Percentiles rank a stretch among this genome's conserved stretches.
Evolutionary conservation across 2,888 invertebrate genomes (phyloP).

Genomic region (Lasiommata megera): DNA sequence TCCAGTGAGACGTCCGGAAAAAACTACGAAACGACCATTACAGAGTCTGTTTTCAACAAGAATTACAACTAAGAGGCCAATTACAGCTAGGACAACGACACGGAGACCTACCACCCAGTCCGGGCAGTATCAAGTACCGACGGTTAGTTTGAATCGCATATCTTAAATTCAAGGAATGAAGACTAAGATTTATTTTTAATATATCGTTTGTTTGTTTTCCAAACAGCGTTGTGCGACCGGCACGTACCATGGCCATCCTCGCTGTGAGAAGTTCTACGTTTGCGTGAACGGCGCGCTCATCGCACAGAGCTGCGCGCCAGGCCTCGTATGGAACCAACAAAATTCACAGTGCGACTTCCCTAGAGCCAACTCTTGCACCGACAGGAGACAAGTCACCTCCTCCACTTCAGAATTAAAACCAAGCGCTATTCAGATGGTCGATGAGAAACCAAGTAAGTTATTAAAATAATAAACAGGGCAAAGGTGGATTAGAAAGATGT

Average conservation of each 20-base stretch:
- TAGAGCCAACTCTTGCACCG: constrained; percentile 82
- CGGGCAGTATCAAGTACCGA: constrained; percentile 52
- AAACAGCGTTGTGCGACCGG: constrained; percentile 84
- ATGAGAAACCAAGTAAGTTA: constrained; percentile 44
- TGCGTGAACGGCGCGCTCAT: constrained; percentile 88
- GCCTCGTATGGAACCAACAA: constrained; percentile 87
- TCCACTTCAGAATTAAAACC: constrained; percentile 48
- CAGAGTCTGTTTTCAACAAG: constrained; percentile 36
- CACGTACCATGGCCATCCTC: constrained; percentile 87
- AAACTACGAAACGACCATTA: constrained; percentile 51
- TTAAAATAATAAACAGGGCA: neutral
- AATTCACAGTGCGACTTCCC: constrained; percentile 89
- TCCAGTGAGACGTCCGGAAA: constrained; percentile 24
- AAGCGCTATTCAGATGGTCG: constrained; percentile 43
- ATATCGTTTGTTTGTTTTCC: neutral
- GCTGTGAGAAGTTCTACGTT: constrained; percentile 88
- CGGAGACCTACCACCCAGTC: constrained; percentile 42
- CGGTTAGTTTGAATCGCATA: constrained; percentile 46
- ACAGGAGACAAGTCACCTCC: constrained; percentile 53
- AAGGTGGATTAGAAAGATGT: neutral
- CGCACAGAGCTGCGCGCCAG: constrained; percentile 87
- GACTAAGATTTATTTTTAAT: too few relatives aligned
- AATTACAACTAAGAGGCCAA: constrained; percentile 30
- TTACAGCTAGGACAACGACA: constrained; percentile 41
- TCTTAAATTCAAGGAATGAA: too few relatives aligned